Evolutionary conservation across 2,113 vertebrate genomes (phyloP), one percentile per base, ranked within the genome.

Genomic region (Urocynchramus pylzowi): DNA sequence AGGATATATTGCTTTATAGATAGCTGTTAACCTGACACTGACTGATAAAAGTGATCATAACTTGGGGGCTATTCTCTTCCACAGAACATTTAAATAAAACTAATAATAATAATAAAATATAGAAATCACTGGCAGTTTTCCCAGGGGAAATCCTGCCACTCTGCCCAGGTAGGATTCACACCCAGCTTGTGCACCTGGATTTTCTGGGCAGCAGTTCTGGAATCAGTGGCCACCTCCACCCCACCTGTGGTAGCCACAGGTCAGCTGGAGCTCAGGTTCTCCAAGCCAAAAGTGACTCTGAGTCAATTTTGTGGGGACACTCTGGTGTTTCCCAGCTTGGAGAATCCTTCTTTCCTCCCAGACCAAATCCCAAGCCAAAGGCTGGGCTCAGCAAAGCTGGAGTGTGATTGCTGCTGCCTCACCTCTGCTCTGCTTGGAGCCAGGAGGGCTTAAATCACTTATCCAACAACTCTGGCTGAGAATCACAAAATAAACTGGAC

Each of bases 151-250:
- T 37, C 39, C 83, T 74, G 49, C 8, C 18, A 3, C n/a, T 84
- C 37, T 57, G 31, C 17, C 60, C 60, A 50, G 44, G 73, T 22
- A 50, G 44, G 57, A 44, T 70, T 75, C 69, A 22, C 10, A 7
- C 7, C 45, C 61, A 26, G 19, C 19, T 74, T 23, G 60, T 42
- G n/a, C 41, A n/a, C 41, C 50, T 20, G 4, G 24, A 65, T 73
- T 73, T 67, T 54, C 28, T 69, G 31, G 89, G 16, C 33, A 27
- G 50, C 31, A 79, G n/a, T 3, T 68, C 79, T 68, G 39, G 12
- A 1, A 0, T 7, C 2, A 13, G 42, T 0, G 2, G 42, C 47
- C 24, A 6, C 12, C 0, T 33, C 57, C 57, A 16, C 28, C 27
- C 16, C 9, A 3, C 33, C 27, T 70, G 18, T 2, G 8, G 22